Base-by-base conservation (phyloP, 2,797 vertebrate genomes). In the Cirrhinus mrigala region DNA sequence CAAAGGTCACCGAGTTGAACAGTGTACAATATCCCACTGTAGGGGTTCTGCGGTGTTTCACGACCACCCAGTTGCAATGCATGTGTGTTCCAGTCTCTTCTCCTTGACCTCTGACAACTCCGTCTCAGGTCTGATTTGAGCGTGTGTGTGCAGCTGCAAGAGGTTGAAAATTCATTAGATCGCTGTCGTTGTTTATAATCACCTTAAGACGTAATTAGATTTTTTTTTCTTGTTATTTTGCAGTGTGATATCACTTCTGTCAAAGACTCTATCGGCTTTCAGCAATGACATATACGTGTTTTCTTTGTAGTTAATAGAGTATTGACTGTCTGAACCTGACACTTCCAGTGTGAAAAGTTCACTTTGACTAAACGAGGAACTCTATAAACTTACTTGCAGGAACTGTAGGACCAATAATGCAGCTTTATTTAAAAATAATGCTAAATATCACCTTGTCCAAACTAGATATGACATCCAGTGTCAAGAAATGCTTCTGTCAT, bases 1-100 rank as follows among this genome's bases (percentile, higher is more conserved):
- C 58, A 88, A 77, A 89, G 87, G 85, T 88, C 69, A 82, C 22
- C 0, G 56, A 84, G 84, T 84, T 86, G 86, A 46, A 50, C 24
- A 60, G 84, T 75, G 29, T 84, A 75, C 75, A 85, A 85, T 84
- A 52, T 81, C 78, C 18, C 56, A 48, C 69, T 82, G 14, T 85
- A 64, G 24, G 27, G 82, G 75, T 87, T 52, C 12, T 85, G 6
- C 83, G 16, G 24, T n/a, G 82, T 76, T 87, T 68, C 16, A 60
- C 52, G 66, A 69, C 71, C 82, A 88, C 83, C 83, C 71, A 81
- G 74, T 52, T 73, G 66, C 74, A 33, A n/a, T 56, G 56, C 82
- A 75, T 74, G 70, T 85, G 77, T 76, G 33, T 71, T 81, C 4
- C 69, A n/a, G 68, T 74, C 27, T 81, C 64, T 18, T 73, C 40